Evolutionary conservation across 2,113 vertebrate species (phyloP), one percentile per base, ranked within the genome.

Genomic region (Sprattus sprattus): DNA sequence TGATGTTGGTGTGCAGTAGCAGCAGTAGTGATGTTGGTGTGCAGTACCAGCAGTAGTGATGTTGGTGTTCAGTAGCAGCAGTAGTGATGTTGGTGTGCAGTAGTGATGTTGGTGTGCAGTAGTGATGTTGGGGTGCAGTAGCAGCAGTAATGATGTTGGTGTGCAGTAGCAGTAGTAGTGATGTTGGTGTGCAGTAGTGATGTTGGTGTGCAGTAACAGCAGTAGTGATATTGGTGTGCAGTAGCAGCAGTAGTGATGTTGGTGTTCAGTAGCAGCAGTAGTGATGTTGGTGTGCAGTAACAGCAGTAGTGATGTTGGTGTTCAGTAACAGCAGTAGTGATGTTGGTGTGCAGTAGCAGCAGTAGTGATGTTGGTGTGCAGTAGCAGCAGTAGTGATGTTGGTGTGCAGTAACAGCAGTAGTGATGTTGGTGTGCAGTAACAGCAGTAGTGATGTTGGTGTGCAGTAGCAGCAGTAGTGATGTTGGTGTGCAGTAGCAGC

Each of bases 111-210:
- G 10, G 80, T 45, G 80, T 44, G 22, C 45, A 10, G 7, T 11
- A 52, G 13, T 45, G 44, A 82, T 22, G 18, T 47, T 10, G 11
- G 81, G 11, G 45, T 45, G 1, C 46, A 16, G 25, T 2, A 57
- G 0, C 28, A n/a, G n/a, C n/a, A 39, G 88, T 87, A 10, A 6
- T 47, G 10, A 39, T 39, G 39, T 39, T 39, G 39, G 39, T 39
- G 46, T 47, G 6, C 46, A 49, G 47, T 11, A 83, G 1, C 13
- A 67, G n/a, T n/a, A n/a, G 57, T 81, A 88, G 54, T 86, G 84
- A 57, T 75, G 88, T 75, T 91, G 90, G 87, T 64, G 91, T 93
- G n/a, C n/a, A n/a, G 49, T 25, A 39, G 86, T 90, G 92, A 94
- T 93, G 91, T 93, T 91, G 89, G 39, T 64, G 6, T 64, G n/a